Base-by-base conservation (phyloP, 1,140 invertebrate genomes). In the Pseudomyrmex cubaensis region DNA sequence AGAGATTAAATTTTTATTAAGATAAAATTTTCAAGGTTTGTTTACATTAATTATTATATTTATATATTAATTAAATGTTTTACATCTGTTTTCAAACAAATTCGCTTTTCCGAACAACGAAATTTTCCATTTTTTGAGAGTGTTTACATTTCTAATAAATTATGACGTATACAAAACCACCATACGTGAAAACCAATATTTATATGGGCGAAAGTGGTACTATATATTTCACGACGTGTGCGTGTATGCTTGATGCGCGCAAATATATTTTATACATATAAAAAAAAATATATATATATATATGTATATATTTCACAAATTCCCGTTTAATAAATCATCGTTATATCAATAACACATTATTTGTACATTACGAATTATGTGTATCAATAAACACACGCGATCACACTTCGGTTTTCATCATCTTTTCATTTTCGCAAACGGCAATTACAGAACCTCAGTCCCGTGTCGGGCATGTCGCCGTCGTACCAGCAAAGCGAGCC, bases 401-500 rank as follows among this genome's bases (percentile, higher is more conserved):
- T 44, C 7, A 20, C 46, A n/a, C 17, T 48, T 64, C 48, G 12
- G 12, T 17, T 20, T 50, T 84, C 25, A 56, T 56, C 54, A 17
- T 22, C 9, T 35, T 20, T 56, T 59, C 13, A 69, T 56, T 15
- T 25, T 25, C 8, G 1, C 9, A 64, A 73, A 70, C 15, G 22
- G 9, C 0, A 54, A 73, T 77, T 77, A 64, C 86, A 96, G 96
- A 96, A 95, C 77, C 94, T 96, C 91, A 96, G 95, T 83, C 95
- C 96, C 56, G 94, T 95, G 52, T 94, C 95, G 54, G 95, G 95
- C 22, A 95, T 96, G 95, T 96, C 96, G 57, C 96, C 96, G 50
- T 95, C 96, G 54, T 96, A 96, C 91, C 95, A 96, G 17, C 95
- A 96, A 82, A 96, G 93, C 70, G 96, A 96, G 89, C 94, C 96